Conservation (phyloP, 2,797 vertebrate genomes). For the Coreius guichenoti region DNA sequence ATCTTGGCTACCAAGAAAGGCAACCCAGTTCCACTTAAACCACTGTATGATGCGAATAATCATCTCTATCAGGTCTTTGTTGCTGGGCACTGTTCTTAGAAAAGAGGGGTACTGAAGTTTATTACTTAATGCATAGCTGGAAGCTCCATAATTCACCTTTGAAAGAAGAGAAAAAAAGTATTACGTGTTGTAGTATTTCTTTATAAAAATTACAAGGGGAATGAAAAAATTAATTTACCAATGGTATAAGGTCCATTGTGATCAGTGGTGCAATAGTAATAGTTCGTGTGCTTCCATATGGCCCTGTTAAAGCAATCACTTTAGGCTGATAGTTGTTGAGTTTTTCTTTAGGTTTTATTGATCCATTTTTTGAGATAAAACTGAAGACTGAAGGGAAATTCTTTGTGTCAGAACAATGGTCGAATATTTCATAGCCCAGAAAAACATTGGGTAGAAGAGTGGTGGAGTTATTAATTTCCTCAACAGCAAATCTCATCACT, state of each 20-base stretch:
- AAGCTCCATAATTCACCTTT: slow-evolving; percentile 76
- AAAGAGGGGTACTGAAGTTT: slow-evolving; percentile 78
- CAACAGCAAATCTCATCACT: slow-evolving; percentile 82
- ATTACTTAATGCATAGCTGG: slow-evolving; percentile 67
- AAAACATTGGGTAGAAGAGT: slow-evolving; percentile 78
- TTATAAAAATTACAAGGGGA: background rate
- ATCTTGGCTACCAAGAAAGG: slow-evolving; percentile 74
- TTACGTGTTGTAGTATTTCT: background rate
- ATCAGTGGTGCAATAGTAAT: slow-evolving; percentile 71
- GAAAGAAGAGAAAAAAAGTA: slow-evolving; percentile 20
- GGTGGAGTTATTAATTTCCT: slow-evolving; percentile 83
- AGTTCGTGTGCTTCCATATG: slow-evolving; percentile 67
- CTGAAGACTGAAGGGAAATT: slow-evolving; percentile 68
- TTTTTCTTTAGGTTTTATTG: slow-evolving; percentile 53
- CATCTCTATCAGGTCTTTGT: slow-evolving; percentile 74
- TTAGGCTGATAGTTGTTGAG: slow-evolving; percentile 52
- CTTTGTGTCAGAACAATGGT: slow-evolving; percentile 73
- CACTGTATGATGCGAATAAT: slow-evolving; percentile 74
- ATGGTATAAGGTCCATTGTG: slow-evolving; percentile 70
- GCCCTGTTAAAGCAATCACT: slow-evolving; percentile 70
- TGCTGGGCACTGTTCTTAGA: slow-evolving; percentile 79
- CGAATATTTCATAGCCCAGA: slow-evolving; percentile 84
- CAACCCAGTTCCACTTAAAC: slow-evolving; percentile 86
- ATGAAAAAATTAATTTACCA: slow-evolving; percentile 65
- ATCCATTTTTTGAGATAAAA: slow-evolving; percentile 67